Base-by-base conservation (phyloP, 92 coral and sea anemone genomes). In the Palythoa heliodiscus region DNA sequence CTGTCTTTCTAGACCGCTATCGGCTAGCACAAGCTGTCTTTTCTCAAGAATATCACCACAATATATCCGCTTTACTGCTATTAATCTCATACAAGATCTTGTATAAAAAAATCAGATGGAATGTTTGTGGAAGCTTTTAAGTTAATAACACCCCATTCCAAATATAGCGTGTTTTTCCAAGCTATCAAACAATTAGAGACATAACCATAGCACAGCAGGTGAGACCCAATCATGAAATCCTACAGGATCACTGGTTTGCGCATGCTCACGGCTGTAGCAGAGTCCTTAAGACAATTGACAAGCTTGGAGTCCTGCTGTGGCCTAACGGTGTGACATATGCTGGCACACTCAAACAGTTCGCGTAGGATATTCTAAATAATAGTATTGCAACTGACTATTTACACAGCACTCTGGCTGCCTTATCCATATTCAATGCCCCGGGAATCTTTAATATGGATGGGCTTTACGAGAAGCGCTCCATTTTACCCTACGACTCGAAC, bases 321-420 rank as follows among this genome's bases (percentile, higher is more conserved):
- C 78, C 90, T 90, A 94, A 94, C 98, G 98, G 98, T 91, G 98
- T 88, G 92, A 92, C 95, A 94, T 92, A 94, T 94, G 98, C 98
- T 91, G 86, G 87, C 88, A 83, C 95, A 92, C 98, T 86, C 95
- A 94, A 86, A 84, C 82, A 83, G 91, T 91, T 88, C 86, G 93
- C 95, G 92, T 92, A 93, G 92, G 90, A 86, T 77, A 89, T 92
- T 93, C 87, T 90, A 92, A 92, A 92, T 94, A 92, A 94, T 87
- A 87, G 98, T 91, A 83, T 87, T 89, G 87, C 87, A 73, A 89
- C 83, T 83, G 87, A 90, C 90, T 92, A 94, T 94, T 92, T 94
- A 94, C 93, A 92, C 92, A 89, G 64, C 63, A 63, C 91, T 37
- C 74, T 70, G 74, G 75, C 73, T 85, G 90, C 90, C 90, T 92